phyloP scores from a whole-genome alignment of 2,888 invertebrate genomes.

The Exephanes ischioxanthus region DNA sequence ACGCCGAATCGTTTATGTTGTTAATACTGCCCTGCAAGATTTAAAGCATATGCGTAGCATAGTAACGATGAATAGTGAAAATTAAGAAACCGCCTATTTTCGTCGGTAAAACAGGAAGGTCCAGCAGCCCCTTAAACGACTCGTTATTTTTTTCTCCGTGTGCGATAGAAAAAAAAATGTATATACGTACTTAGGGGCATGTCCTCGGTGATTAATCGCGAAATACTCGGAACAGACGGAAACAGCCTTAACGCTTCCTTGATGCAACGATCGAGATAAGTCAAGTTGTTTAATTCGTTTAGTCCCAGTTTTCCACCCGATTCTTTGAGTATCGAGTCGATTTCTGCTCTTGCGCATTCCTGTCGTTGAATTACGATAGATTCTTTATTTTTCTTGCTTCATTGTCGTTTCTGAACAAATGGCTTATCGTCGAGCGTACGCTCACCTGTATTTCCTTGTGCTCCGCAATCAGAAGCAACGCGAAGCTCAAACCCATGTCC shows the following conservation, averaged over 20 bases:
- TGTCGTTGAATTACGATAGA: background rate
- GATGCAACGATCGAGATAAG: conserved; percentile 88
- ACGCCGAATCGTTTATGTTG: too few species aligned
- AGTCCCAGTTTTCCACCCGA: conserved; percentile 85
- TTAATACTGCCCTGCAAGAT: too few species aligned
- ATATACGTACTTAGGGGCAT: conserved; percentile 77
- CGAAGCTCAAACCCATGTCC: conserved; percentile 58
- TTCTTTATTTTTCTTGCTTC: background rate
- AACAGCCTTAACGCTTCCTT: conserved; percentile 88
- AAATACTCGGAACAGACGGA: conserved; percentile 89
- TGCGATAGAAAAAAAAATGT: background rate
- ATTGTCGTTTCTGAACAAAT: background rate
- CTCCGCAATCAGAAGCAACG: conserved; percentile 64
- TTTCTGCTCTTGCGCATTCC: conserved; percentile 68
- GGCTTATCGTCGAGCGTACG: background rate
- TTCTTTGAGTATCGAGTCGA: conserved; percentile 85
- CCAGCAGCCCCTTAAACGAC: too few species aligned
- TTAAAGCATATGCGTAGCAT: too few species aligned
- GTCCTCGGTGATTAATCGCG: conserved; percentile 86
- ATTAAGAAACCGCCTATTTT: too few species aligned
- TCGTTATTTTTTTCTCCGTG: conserved; percentile 26
- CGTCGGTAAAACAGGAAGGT: too few species aligned
- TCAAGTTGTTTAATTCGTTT: conserved; percentile 88
- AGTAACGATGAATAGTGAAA: too few species aligned
- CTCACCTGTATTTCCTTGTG: conserved; percentile 65